These are phyloP conservation scores for Zaprionus vittiger DNA, from an alignment of 1,140 invertebrate genomes.

Conservation along the genomic window DNA sequence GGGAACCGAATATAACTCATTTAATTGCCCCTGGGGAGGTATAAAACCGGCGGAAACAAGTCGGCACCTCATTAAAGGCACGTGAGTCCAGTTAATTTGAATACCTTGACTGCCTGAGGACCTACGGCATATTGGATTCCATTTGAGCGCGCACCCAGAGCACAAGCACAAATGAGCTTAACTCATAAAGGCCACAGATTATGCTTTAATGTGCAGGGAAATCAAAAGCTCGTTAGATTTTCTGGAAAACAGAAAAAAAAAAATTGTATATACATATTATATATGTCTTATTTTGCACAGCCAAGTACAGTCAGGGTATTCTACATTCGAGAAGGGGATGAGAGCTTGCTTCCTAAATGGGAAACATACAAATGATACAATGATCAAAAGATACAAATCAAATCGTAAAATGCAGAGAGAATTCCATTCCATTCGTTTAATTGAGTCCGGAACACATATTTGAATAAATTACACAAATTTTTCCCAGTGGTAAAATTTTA, in stretches of 20 bases:
- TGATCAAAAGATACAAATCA: conserved; percentile 21
- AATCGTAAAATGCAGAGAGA: conserved; percentile 23
- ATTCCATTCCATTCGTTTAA: conserved; percentile 26
- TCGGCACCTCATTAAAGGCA: conserved; percentile 41
- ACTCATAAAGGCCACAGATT: neutral
- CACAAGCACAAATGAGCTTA: neutral
- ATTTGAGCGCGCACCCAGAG: neutral
- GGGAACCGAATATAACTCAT: conserved; percentile 35
- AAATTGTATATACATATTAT: neutral
- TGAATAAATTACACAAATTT: conserved; percentile 27
- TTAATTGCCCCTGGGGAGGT: conserved; percentile 31
- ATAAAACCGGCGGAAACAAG: conserved; percentile 31
- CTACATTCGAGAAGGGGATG: neutral
- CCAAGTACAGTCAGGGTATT: conserved; percentile 6
- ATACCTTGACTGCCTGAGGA: neutral
- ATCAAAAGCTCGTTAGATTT: conserved; percentile 16
- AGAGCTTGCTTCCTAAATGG: neutral
- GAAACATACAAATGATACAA: conserved; percentile 4
- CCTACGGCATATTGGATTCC: neutral
- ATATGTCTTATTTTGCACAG: too few relatives aligned
- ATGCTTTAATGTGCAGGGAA: neutral
- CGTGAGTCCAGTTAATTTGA: conserved; percentile 30
- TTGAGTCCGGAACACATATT: conserved; percentile 14
- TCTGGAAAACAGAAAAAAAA: neutral
- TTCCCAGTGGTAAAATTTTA: conserved; percentile 6